Evolutionary conservation across 2,113 vertebrate genomes (phyloP).

Genomic region (Chitala chitala): DNA sequence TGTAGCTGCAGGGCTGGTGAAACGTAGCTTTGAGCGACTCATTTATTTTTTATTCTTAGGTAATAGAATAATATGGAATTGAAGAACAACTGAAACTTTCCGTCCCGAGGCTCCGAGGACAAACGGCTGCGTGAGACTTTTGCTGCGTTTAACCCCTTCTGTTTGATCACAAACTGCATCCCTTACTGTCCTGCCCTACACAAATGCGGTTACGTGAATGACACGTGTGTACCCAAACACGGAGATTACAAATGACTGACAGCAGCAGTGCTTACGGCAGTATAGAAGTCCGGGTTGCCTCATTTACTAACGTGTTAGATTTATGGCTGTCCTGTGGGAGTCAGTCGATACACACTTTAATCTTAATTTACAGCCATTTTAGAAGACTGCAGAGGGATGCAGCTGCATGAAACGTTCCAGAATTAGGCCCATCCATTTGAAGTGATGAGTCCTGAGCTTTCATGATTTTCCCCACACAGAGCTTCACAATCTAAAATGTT

Average conservation of each 20-base stretch:
- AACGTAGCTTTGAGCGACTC: conserved; percentile 27
- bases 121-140: neutral
- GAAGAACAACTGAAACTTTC: conserved; percentile 22
- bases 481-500: neutral
- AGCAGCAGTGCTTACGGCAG: too few species aligned
- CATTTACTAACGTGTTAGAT: too few species aligned
- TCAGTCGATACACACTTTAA: too few species aligned
- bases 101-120: conserved; percentile 16
- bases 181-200: neutral
- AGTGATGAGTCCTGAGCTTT: too few species aligned
- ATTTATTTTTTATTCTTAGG: conserved; percentile 32
- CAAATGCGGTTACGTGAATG: too few species aligned
- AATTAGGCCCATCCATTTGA: too few species aligned
- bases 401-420: too few species aligned
- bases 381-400: too few species aligned
- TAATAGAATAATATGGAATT: conserved; percentile 30
- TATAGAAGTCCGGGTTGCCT: too few species aligned
- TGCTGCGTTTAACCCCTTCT: conserved; percentile 6
- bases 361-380: too few species aligned
- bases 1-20: conserved; percentile 21
- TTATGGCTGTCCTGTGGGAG: too few species aligned
- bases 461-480: neutral
- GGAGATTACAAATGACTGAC: neutral
- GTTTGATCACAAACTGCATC: neutral
- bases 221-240: neutral